Evolutionary conservation across 1,140 invertebrate species (phyloP).

Genomic region (Psix sp.): DNA sequence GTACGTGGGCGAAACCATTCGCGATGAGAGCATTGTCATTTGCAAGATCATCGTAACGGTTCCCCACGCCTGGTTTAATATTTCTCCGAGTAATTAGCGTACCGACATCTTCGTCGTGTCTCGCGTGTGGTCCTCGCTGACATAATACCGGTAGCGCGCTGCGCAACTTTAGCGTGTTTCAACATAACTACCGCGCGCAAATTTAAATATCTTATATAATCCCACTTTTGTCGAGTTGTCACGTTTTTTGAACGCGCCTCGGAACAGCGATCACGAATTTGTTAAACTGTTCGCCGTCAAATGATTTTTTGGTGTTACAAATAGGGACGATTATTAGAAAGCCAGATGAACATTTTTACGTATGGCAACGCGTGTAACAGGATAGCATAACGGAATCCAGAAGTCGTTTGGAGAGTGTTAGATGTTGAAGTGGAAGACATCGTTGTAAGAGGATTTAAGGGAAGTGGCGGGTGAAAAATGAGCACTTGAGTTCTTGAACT

Average conservation of each 20-base stretch:
- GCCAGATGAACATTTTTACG: too few species aligned
- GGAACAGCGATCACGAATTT: constrained; percentile 25
- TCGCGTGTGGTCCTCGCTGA: constrained; percentile 65
- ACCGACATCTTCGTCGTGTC: constrained; percentile 48
- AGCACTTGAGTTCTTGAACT: too few species aligned
- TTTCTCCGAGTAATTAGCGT: constrained; percentile 52
- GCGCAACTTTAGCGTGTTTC: constrained; percentile 29
- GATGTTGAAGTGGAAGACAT: neutral
- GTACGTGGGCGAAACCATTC: constrained; percentile 41
- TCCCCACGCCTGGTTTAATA: constrained; percentile 47
- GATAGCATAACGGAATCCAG: constrained; percentile 5
- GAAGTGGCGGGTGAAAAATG: neutral
- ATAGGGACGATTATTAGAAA: too few species aligned
- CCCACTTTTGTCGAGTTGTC: constrained; percentile 8
- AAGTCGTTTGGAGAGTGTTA: neutral
- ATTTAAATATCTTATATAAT: constrained; percentile 59
- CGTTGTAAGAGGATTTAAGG: too few species aligned
- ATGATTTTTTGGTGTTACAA: too few species aligned
- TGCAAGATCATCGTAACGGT: constrained; percentile 53
- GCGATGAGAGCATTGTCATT: constrained; percentile 53
- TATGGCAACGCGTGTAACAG: constrained; percentile 1
- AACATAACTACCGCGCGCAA: constrained; percentile 34
- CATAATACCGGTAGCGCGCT: constrained; percentile 63
- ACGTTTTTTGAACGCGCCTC: constrained; percentile 1
- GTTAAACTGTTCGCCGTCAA: constrained; percentile 15